Evolutionary conservation across 2,888 invertebrate species (phyloP), one percentile per base, ranked within the genome.

Genomic region (Cosmopolites sordidus): DNA sequence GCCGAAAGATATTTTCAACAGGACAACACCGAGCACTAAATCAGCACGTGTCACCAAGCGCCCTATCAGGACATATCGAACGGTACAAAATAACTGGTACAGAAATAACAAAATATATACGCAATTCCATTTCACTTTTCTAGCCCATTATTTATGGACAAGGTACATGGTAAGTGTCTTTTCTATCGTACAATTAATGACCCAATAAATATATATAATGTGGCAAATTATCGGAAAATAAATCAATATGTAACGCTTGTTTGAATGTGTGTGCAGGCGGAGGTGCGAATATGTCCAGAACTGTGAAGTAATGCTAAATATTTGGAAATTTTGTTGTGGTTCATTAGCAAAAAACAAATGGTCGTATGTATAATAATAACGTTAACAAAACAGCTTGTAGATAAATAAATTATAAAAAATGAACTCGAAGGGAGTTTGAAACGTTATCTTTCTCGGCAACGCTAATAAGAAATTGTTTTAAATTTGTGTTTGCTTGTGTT

Each of bases 141-240:
- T 48, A 41, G 14, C 43, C 39, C 48, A 49, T 59, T 59, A 61
- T 63, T 60, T 60, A 63, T 60, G 49, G 55, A 60, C 62, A 43
- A 43, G 56, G 47, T 48, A 62, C 60, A 59, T 59, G 56, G 57
- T 53, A 60, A 62, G 58, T 60, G 59, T 59, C 60, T 59, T 60
- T 62, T 52, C 60, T 61, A 62, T 62, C 58, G 58, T 44, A 53
- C 60, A 61, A 63, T 63, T 62, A 63, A 63, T 59, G 62, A 56
- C 54, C 62, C 49, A 56, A 62, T 63, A 63, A 63, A 63, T 61
- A 60, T 58, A 56, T 55, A 56, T 62, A 62, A 63, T 63, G 62
- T 63, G 63, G 62, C 62, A 63, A 63, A 63, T 63, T 61, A 63
- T 63, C 55, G 29, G 48, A 38, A 51, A 60, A 61, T 63, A 63